These are phyloP conservation scores for Drosophila formosana DNA, from an alignment of 2,888 invertebrate species.

Conservation along the genomic window DNA sequence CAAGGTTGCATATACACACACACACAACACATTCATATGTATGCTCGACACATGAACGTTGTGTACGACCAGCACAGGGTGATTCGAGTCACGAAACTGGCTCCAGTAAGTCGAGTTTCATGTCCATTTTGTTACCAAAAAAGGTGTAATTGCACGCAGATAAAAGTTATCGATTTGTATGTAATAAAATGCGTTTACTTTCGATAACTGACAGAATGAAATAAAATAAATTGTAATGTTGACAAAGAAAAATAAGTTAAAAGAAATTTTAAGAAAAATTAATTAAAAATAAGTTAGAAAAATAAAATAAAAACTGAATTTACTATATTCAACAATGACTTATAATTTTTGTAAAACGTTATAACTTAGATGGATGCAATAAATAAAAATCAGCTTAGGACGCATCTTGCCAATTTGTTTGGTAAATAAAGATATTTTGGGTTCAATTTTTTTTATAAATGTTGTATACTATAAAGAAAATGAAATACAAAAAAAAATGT, in stretches of 20 bases:
- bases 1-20: conserved; percentile 62
- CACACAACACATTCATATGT: conserved; percentile 13
- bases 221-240: not conserved
- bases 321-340: not conserved
- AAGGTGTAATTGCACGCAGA: conserved; percentile 16
- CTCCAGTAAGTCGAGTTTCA: conserved; percentile 11
- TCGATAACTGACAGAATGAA: not conserved
- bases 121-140: not conserved
- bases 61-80: conserved; percentile 46
- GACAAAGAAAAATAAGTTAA: not conserved
- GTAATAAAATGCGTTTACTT: not conserved
- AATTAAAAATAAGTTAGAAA: not conserved
- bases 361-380: not conserved
- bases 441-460: no score
- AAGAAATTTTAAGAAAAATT: not conserved
- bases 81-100: conserved; percentile 14
- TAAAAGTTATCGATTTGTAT: conserved; percentile 2
- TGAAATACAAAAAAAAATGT: no score
- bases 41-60: conserved; percentile 3
- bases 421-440: no score
- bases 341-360: not conserved
- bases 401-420: no score
- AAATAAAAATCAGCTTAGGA: not conserved
- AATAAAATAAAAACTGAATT: not conserved
- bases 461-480: no score